These are phyloP conservation scores for Vultur gryphus DNA, from an alignment of 2,797 vertebrate species.

Conservation along the genomic window DNA sequence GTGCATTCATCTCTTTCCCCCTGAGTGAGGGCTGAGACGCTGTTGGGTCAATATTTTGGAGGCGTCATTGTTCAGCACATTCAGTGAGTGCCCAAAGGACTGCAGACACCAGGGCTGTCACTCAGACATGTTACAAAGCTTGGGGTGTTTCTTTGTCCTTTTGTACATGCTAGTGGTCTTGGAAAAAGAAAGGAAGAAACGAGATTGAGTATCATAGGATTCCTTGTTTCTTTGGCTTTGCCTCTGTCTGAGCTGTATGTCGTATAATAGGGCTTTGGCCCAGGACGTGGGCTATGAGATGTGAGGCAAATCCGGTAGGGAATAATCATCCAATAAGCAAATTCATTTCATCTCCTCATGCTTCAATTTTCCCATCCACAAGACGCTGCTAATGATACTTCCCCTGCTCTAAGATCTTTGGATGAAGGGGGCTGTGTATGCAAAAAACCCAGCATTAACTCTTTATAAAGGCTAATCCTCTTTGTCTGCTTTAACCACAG, in stretches of 20 bases:
- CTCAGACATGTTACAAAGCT: constrained; percentile 13
- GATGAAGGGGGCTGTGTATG: constrained; percentile 19
- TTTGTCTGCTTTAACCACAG: constrained; percentile 41
- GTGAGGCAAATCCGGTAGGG: constrained; percentile 12
- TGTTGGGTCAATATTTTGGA: constrained; percentile 46
- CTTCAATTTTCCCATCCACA: constrained; percentile 52
- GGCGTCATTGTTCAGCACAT: not conserved
- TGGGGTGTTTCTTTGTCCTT: constrained; percentile 6
- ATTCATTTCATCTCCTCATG: constrained; percentile 61
- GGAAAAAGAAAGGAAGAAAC: constrained; percentile 34
- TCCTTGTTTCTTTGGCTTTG: constrained; percentile 29
- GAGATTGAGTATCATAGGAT: constrained; percentile 10
- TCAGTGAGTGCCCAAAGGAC: not conserved
- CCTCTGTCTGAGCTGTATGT: not conserved
- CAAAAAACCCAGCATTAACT: constrained; percentile 41
- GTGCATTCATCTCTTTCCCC: not conserved
- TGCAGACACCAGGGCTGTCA: not conserved
- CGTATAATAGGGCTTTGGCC: constrained; percentile 20
- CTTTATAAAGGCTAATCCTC: constrained; percentile 58
- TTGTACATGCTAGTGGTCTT: constrained; percentile 23
- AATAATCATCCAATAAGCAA: constrained; percentile 55
- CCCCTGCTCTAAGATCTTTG: constrained; percentile 29
- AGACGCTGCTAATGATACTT: constrained; percentile 49
- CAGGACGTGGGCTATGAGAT: constrained; percentile 41
- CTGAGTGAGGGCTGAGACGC: not conserved